Conservation (phyloP, 2,888 invertebrate genomes). For the Xestia ashworthii region DNA sequence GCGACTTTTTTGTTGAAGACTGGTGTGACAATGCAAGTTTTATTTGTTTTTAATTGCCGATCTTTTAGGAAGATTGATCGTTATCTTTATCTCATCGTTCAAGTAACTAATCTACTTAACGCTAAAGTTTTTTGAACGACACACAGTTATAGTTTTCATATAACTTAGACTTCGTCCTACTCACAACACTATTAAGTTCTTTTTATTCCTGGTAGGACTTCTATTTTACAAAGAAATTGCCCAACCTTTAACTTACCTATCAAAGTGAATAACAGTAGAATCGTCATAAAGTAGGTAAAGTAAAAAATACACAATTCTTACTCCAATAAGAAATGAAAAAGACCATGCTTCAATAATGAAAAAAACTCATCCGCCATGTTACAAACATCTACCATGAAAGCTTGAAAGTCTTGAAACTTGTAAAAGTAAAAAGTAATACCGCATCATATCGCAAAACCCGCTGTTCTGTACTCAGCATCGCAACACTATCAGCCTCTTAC, state of each 20-base stretch:
- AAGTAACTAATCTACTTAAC: background rate
- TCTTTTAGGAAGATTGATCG: conserved; percentile 24
- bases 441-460: conserved; percentile 7
- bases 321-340: background rate
- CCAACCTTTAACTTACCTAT: background rate
- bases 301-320: background rate
- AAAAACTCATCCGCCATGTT: conserved; percentile 15
- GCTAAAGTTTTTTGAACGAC: background rate
- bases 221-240: background rate
- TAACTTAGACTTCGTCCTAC: background rate
- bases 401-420: background rate
- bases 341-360: background rate
- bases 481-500: conserved; percentile 73
- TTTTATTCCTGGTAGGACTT: background rate
- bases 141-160: conserved; percentile 2
- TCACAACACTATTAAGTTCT: too few species aligned
- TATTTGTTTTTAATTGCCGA: conserved; percentile 49
- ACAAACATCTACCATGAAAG: background rate
- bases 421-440: conserved; percentile 19
- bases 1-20: conserved; percentile 63
- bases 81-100: conserved; percentile 9
- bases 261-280: background rate
- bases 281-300: background rate
- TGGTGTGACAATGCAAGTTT: conserved; percentile 47
- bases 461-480: conserved; percentile 20